phyloP scores from a whole-genome alignment of 1,140 invertebrate species.

The Drosophila sproati region DNA sequence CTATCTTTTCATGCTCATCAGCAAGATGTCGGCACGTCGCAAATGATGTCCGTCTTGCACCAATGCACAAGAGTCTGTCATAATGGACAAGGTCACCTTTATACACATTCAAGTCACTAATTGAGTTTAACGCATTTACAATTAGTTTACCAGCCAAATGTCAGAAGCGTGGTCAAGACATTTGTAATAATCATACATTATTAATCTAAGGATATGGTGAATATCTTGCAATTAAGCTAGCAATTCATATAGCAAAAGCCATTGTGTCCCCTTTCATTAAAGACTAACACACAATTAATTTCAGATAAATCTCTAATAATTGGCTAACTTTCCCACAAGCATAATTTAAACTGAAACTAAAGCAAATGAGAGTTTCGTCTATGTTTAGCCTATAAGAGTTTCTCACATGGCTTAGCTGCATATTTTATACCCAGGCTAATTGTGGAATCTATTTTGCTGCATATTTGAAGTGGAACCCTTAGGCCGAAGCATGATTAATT shows the following conservation, averaged over 20 bases:
- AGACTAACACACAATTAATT: too few species aligned
- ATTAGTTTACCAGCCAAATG: too few species aligned
- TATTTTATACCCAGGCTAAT: conserved; percentile 40
- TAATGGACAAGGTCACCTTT: conserved; percentile 37
- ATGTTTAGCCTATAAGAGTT: conserved; percentile 20
- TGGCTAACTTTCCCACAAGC: too few species aligned
- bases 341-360: too few species aligned
- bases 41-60: conserved; percentile 41
- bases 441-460: conserved; percentile 50
- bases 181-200: too few species aligned
- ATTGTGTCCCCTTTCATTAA: too few species aligned
- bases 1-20: conserved; percentile 38
- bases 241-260: too few species aligned
- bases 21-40: conserved; percentile 44
- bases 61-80: conserved; percentile 3
- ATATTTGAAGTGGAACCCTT: conserved; percentile 64
- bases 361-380: not conserved
- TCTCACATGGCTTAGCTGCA: conserved; percentile 24
- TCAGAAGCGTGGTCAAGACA: too few species aligned
- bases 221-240: too few species aligned
- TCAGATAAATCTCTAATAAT: too few species aligned
- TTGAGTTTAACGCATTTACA: too few species aligned
- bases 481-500: conserved; percentile 77
- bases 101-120: not conserved
- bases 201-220: too few species aligned